Base-by-base conservation (phyloP, 2,888 invertebrate genomes). In the Epinotia ramella region DNA sequence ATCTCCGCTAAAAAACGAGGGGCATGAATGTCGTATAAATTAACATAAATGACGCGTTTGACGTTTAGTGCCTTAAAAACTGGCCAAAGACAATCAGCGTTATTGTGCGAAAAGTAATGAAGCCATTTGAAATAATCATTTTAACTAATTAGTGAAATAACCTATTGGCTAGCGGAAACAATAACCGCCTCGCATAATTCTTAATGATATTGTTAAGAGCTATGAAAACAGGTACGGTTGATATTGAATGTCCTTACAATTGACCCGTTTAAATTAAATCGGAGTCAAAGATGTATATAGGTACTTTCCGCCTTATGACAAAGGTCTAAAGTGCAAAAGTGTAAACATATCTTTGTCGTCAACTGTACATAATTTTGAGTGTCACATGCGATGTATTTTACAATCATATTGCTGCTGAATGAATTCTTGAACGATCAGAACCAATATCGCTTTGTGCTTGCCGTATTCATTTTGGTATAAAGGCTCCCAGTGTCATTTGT, bases 1-100 rank as follows among this genome's bases (percentile, higher is more conserved):
- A 59, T 65, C 76, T 70, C 77, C 66, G 64, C 64, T 68, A 73
- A 62, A 75, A 77, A 77, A 82, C 81, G 84, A 83, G 84, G 84
- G 84, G 83, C 84, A 82, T 84, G 60, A 72, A 76, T 20, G 76
- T 57, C 76, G 57, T 28, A 56, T 63, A 67, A 68, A 72, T 76
- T 76, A 72, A 67, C 56, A 76, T 72, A 46, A 65, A 49, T 60
- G 44, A 66, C n/a, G 60, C 40, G 13, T 67, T 53, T 20, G 65
- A 65, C 16, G 24, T 70, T 69, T 57, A 49, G 24, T 69, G 28
- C 49, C 68, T 12, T 59, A 59, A 56, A 69, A 69, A 59, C 11
- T 28, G 24, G 28, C n/a, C 62, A n/a, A 33, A 69, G 46, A 69
- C 69, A 69, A 59, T 69, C 11, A 59, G 28, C 12, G 12, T 24